Evolutionary conservation across 1,140 invertebrate genomes (phyloP), one percentile per base, ranked within the genome.

Genomic region (Meteorus sp.): DNA sequence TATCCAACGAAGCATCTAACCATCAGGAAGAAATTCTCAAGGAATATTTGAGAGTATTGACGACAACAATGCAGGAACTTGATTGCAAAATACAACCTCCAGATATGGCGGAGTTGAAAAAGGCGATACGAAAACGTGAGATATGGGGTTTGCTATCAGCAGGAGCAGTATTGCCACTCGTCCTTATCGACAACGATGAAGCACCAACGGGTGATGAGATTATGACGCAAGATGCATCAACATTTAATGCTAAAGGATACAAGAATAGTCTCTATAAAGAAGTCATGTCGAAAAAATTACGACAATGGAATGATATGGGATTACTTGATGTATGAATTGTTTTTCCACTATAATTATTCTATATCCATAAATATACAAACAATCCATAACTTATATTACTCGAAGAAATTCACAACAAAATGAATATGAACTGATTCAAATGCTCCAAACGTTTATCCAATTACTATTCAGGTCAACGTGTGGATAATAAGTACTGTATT

Each of bases 11-110:
- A 0, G 55, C 76, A 15, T 47, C 64, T 0, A 59, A 73, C 15
- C 62, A 79, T 5, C 70, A 67, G 11, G 70, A 80, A 5, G 55
- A 58, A 0, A 11, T 85, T 0, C 57, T 83, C 1, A 53, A 73
- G 2, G 81, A 81, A 11, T 83, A 82, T 55, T 63, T 67, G 6
- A 27, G 60, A 3, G 64, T 66, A 0, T 61, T 84, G 2, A 33
- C 61, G 0, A 23, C 56, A 0, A 75, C 73, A 2, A 73, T 85
- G 68, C 60, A 70, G 8, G 67, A 66, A 44, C 47, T 82, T 0
- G 67, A 68, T 0, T 82, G 76, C 48, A 66, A 70, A 15, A 73
- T 75, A 0, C 2, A 52, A 0, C 68, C 82, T 3, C 82, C 81
- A 1, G 81, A 67, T 7, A 61, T 78, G 27, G 68, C 71, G 0